Evolutionary conservation across 2,113 vertebrate species (phyloP).

Genomic region (Clarias macrocephalus): DNA sequence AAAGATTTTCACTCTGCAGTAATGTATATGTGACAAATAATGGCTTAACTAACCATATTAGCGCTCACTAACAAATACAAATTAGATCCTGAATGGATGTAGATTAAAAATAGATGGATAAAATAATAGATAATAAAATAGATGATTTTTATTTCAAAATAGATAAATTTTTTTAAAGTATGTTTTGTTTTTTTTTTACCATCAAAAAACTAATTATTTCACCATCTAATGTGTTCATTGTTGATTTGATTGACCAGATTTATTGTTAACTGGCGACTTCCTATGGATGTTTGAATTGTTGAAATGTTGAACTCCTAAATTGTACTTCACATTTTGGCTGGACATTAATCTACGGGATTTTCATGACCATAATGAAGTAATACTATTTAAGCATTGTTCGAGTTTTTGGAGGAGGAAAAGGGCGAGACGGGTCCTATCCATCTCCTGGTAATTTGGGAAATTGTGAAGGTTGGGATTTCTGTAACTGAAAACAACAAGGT

Average conservation of each 20-base stretch:
- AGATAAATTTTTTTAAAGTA: too few relatives aligned
- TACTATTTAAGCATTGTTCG: neutral
- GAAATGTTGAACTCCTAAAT: neutral
- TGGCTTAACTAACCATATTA: too few relatives aligned
- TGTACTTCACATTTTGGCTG: neutral
- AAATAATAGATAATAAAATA: too few relatives aligned
- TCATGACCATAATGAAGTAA: neutral
- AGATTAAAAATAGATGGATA: too few relatives aligned
- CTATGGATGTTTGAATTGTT: neutral
- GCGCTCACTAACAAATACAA: too few relatives aligned
- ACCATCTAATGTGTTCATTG: neutral
- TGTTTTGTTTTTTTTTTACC: too few relatives aligned
- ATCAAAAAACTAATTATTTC: neutral
- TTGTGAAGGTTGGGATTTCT: too few relatives aligned
- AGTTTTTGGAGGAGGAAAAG: neutral
- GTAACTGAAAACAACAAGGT: neutral
- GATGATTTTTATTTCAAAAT: too few relatives aligned
- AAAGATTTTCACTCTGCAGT: too few relatives aligned
- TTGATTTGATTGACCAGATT: neutral
- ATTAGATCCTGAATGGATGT: too few relatives aligned
- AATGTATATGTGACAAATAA: too few relatives aligned
- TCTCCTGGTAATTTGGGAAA: neutral
- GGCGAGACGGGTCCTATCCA: neutral
- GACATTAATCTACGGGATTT: neutral
- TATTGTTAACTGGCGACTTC: neutral